Evolutionary conservation across 1,140 invertebrate species (phyloP).

Genomic region (Papilio machaon): DNA sequence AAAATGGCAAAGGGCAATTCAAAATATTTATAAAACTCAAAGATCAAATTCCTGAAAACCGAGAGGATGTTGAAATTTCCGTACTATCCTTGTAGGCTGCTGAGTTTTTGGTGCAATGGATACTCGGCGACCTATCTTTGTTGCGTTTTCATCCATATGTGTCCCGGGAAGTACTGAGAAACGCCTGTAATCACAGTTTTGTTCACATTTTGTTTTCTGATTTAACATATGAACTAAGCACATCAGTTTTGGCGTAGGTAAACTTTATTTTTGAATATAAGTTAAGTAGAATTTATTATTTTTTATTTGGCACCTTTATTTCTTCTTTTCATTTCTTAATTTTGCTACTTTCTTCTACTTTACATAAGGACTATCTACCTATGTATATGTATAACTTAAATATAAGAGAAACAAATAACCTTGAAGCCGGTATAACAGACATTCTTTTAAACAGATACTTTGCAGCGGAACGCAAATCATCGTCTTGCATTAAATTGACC

Average conservation of each 20-base stretch:
- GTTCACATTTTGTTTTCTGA: constrained; percentile 7
- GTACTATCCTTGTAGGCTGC: constrained; percentile 48
- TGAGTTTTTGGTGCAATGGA: constrained; percentile 62
- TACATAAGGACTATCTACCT: no score
- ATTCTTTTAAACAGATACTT: constrained; percentile 69
- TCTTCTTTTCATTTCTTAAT: no score
- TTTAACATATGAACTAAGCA: not conserved
- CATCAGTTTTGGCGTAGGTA: not conserved
- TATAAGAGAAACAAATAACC: constrained; percentile 49
- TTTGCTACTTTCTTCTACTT: no score
- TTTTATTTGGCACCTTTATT: no score
- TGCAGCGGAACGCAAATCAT: constrained; percentile 64
- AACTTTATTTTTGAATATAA: not conserved
- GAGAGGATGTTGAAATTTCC: constrained; percentile 51
- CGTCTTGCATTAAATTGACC: constrained; percentile 73
- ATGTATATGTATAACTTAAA: no score
- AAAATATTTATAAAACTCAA: not conserved
- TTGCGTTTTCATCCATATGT: constrained; percentile 49
- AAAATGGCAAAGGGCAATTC: not conserved
- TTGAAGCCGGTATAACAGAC: constrained; percentile 67
- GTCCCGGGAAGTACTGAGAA: constrained; percentile 71
- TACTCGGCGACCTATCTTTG: constrained; percentile 47
- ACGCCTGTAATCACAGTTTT: constrained; percentile 51
- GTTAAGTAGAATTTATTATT: no score
- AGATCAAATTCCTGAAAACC: constrained; percentile 70